Conservation (phyloP, 2,888 invertebrate species). For the Agonopterix alstromeriana region DNA sequence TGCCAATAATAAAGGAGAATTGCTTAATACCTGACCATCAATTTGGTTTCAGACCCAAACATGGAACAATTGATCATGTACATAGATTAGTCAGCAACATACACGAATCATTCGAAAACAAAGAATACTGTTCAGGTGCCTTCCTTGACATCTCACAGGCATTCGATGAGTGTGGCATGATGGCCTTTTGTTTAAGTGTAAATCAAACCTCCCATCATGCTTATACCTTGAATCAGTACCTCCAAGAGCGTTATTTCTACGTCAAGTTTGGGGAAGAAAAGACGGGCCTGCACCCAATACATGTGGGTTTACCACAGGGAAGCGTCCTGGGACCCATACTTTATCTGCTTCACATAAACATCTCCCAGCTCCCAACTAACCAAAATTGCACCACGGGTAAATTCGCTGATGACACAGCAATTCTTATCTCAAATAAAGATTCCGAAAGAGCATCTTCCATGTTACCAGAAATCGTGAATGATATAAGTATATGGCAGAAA, state of each 20-base stretch:
- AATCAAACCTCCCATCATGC: background rate
- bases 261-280: background rate
- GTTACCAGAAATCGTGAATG: background rate
- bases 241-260: constrained; percentile 9
- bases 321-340: constrained; percentile 10
- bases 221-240: constrained; percentile 5
- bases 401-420: constrained; percentile 10
- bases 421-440: constrained; percentile 7
- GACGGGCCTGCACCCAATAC: background rate
- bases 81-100: constrained; percentile 11
- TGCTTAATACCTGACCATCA: constrained; percentile 13
- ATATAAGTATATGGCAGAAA: too few relatives aligned
- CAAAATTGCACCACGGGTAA: constrained; percentile 4
- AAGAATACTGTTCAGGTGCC: constrained; percentile 8
- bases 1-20: constrained; percentile 4
- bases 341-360: constrained; percentile 8
- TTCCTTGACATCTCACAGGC: constrained; percentile 10
- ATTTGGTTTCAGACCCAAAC: constrained; percentile 12
- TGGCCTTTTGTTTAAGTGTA: constrained; percentile 5
- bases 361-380: constrained; percentile 6
- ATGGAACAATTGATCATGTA: constrained; percentile 13
- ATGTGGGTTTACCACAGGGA: constrained; percentile 5
- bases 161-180: constrained; percentile 11
- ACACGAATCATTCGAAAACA: constrained; percentile 9
- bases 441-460: constrained; percentile 7